Percentiles rank a stretch among this genome's conserved stretches.
Conservation (phyloP, 1,140 invertebrate species). For the Drosophila micromelanica region DNA sequence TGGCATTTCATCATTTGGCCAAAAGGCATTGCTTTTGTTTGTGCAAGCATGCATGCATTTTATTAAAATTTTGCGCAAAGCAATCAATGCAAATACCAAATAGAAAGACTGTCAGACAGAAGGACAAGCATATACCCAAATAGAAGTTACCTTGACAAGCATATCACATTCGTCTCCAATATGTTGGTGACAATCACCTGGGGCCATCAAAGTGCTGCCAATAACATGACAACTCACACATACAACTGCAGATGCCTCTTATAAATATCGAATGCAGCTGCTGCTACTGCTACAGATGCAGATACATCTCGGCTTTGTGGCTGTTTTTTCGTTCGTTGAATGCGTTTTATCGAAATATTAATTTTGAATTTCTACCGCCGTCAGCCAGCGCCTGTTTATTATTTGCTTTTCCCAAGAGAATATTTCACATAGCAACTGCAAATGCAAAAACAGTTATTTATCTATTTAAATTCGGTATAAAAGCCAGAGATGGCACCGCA, state of each 20-base stretch:
- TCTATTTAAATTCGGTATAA: conserved; percentile 22
- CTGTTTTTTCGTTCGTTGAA: conserved; percentile 29
- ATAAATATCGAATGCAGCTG: conserved; percentile 4
- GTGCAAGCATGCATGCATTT: conserved; percentile 64
- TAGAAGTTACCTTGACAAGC: conserved; percentile 67
- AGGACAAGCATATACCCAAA: conserved; percentile 12
- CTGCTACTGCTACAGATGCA: conserved; percentile 21
- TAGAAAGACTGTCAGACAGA: conserved; percentile 22
- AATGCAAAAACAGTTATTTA: conserved; percentile 14
- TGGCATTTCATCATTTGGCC: conserved; percentile 37
- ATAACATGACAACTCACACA: conserved; percentile 62
- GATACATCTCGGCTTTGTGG: conserved; percentile 48
- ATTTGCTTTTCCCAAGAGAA: conserved; percentile 53
- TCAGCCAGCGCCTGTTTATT: conserved; percentile 44
- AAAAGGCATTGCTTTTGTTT: conserved; percentile 58
- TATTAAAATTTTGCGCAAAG: conserved; percentile 66
- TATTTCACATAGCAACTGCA: conserved; percentile 31
- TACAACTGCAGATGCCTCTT: conserved; percentile 4
- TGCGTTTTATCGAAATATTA: conserved; percentile 71
- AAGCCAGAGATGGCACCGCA: conserved; percentile 15
- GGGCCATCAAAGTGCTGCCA: conserved; percentile 70
- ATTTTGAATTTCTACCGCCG: conserved; percentile 41
- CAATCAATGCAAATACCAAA: conserved; percentile 50
- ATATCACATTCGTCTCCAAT: conserved; percentile 70
- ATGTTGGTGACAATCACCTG: conserved; percentile 73